Conservation (phyloP, 1,140 invertebrate species). For the Drosophila kanapiae region DNA sequence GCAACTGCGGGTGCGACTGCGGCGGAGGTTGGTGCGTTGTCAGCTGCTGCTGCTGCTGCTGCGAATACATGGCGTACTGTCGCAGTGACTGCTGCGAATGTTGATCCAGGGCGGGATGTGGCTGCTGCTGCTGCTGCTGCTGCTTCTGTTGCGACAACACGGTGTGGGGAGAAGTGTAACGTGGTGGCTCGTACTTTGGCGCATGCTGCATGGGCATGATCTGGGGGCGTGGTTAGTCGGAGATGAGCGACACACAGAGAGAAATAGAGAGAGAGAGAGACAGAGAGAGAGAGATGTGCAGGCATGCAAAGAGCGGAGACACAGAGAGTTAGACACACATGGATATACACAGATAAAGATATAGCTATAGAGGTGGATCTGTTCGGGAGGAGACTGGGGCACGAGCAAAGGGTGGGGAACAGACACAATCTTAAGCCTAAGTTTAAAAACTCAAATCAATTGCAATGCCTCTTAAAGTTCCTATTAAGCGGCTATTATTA, state of each 20-base stretch:
- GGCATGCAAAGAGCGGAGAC: conserved; percentile 67
- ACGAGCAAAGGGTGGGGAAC: no score
- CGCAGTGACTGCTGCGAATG: conserved; percentile 85
- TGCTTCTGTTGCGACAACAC: conserved; percentile 85
- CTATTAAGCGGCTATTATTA: no score
- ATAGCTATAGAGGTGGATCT: conserved; percentile 2
- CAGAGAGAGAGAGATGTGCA: conserved; percentile 45
- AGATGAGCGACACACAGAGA: conserved; percentile 33
- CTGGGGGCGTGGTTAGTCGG: conserved; percentile 57
- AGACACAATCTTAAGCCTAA: no score
- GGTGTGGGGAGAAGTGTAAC: conserved; percentile 86
- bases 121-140: conserved; percentile 72
- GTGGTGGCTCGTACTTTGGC: conserved; percentile 85
- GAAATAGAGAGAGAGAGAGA: conserved; percentile 19
- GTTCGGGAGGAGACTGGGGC: no score
- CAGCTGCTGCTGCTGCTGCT: conserved; percentile 69
- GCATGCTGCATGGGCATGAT: conserved; percentile 85
- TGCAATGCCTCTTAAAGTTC: no score
- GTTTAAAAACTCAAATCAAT: no score
- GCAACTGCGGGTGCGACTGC: conserved; percentile 62
- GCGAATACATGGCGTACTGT: conserved; percentile 85
- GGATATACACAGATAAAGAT: conserved; percentile 54
- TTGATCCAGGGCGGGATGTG: conserved; percentile 52
- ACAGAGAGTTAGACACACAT: conserved; percentile 52
- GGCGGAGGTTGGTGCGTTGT: no score